Percentiles rank a stretch among this genome's conserved stretches.
Conservation (phyloP, 2,888 invertebrate genomes). For the Bhutanitis thaidina region DNA sequence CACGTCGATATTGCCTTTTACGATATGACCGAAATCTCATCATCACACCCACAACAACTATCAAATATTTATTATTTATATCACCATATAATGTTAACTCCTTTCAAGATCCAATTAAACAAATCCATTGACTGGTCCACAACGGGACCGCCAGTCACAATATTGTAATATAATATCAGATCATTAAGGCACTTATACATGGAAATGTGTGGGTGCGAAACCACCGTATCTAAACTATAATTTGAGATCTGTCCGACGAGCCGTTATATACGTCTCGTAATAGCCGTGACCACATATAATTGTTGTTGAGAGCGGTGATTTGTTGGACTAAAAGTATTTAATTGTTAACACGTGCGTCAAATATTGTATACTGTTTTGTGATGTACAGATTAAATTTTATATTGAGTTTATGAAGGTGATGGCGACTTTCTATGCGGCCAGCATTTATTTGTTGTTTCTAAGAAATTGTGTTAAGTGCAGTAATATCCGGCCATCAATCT, state of each 20-base stretch:
- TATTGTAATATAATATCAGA: slow-evolving; percentile 73
- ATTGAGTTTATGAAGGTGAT: slow-evolving; percentile 15
- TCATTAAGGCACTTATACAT: slow-evolving; percentile 69
- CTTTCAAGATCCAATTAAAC: slow-evolving; percentile 56
- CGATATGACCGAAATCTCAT: slow-evolving; percentile 23
- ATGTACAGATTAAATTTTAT: slow-evolving; percentile 14
- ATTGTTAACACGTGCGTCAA: slow-evolving; percentile 72
- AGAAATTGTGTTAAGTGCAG: slow-evolving; percentile 1
- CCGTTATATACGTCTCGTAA: slow-evolving; percentile 62
- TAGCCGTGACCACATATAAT: slow-evolving; percentile 68
- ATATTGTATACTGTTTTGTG: slow-evolving; percentile 31
- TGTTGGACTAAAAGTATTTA: slow-evolving; percentile 63
- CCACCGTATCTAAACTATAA: slow-evolving; percentile 77
- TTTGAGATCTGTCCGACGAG: slow-evolving; percentile 64
- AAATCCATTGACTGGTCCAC: slow-evolving; percentile 54
- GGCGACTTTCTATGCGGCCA: slow-evolving; percentile 28
- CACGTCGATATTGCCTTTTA: slow-evolving; percentile 30
- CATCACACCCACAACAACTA: slow-evolving; percentile 38
- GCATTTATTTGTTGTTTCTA: slow-evolving; percentile 3
- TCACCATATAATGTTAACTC: slow-evolving; percentile 40
- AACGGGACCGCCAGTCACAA: slow-evolving; percentile 56
- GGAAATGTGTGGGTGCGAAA: slow-evolving; percentile 79
- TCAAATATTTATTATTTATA: slow-evolving; percentile 47
- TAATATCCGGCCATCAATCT: slow-evolving; percentile 4
- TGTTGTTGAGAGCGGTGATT: slow-evolving; percentile 62